Conservation (phyloP, 1,140 invertebrate species). For the Drosophila mayri region DNA sequence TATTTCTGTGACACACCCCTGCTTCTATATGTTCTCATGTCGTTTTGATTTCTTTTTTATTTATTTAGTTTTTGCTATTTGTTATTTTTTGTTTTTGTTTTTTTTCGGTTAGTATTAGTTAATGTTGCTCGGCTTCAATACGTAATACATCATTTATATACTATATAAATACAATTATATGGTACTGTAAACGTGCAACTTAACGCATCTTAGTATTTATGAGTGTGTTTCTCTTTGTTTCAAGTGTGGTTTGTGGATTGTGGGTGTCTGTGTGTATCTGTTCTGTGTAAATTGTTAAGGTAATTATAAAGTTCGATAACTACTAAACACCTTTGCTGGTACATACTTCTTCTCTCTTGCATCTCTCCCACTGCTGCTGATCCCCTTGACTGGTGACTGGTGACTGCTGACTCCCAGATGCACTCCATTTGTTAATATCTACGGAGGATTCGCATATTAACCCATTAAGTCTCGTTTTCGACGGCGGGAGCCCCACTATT, state of each 20-base stretch:
- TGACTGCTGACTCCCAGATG: conserved; percentile 13
- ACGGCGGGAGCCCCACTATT: conserved; percentile 48
- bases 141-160: conserved; percentile 78
- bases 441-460: conserved; percentile 41
- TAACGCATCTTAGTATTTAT: conserved; percentile 70
- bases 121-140: conserved; percentile 76
- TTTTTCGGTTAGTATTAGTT: conserved; percentile 60
- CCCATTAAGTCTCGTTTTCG: conserved; percentile 68
- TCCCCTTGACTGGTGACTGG: not conserved
- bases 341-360: conserved; percentile 5
- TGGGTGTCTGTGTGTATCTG: conserved; percentile 22
- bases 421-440: conserved; percentile 57
- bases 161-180: conserved; percentile 81
- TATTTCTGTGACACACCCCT: not conserved
- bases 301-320: conserved; percentile 52
- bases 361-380: conserved; percentile 8
- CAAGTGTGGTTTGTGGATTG: conserved; percentile 6
- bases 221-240: conserved; percentile 50
- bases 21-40: conserved; percentile 38
- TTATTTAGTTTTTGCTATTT: conserved; percentile 23
- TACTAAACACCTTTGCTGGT: conserved; percentile 46
- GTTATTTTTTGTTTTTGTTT: not conserved
- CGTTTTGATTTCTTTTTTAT: conserved; percentile 32
- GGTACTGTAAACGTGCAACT: conserved; percentile 77
- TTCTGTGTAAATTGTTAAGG: conserved; percentile 40